Percentiles rank a stretch among this genome's conserved stretches.
Conservation (phyloP, 2,113 vertebrate genomes). For the Bucco capensis region DNA sequence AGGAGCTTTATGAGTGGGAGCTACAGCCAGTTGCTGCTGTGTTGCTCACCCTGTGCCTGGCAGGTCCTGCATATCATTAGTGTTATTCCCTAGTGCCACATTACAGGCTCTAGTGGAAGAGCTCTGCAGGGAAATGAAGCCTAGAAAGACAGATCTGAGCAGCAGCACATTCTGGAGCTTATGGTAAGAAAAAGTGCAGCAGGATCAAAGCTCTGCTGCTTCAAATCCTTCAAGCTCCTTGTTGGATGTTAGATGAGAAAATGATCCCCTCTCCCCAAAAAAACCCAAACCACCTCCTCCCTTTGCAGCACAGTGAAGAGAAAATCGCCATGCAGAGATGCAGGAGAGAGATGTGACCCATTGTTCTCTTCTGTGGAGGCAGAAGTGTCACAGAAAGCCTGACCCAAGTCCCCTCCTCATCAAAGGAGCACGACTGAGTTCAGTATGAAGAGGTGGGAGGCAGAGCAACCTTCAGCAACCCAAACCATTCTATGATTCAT, state of each 20-base stretch:
- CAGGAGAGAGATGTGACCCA: neutral
- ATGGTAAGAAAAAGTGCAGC: neutral
- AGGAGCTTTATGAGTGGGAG: neutral
- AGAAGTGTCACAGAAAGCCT: neutral
- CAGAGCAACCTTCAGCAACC: neutral
- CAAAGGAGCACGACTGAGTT: neutral
- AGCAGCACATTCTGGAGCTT: neutral
- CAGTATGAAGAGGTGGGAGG: neutral
- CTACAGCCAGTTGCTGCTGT: neutral
- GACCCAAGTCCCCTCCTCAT: neutral
- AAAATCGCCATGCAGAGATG: neutral
- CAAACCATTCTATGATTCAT: too few relatives aligned
- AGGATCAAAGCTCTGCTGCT: neutral
- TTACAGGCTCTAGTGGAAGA: neutral
- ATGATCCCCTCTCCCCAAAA: neutral
- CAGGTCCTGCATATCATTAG: neutral
- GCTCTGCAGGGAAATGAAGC: neutral
- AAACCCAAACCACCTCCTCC: neutral
- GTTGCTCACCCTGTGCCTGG: neutral
- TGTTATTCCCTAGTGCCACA: neutral
- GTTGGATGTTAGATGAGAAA: neutral
- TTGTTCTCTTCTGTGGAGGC: neutral
- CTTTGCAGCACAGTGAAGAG: neutral
- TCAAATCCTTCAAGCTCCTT: neutral
- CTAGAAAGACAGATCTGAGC: neutral